Evolutionary conservation across 2,113 vertebrate species (phyloP).

Genomic region (Orcinus orca): DNA sequence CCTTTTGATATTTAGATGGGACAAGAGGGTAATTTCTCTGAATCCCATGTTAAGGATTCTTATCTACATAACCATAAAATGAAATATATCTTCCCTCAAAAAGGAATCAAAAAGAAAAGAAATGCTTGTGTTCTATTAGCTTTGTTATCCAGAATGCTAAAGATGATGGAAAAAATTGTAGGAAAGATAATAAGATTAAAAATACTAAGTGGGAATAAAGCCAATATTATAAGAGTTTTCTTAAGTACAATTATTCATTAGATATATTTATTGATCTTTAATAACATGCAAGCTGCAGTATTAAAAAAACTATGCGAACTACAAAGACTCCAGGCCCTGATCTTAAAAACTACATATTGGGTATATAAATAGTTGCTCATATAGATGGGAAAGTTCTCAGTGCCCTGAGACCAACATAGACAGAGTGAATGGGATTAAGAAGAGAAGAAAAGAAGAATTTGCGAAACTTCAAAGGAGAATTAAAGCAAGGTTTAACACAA

Average conservation of each 20-base stretch:
- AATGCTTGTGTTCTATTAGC: background rate
- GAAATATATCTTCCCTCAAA: background rate
- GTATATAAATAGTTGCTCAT: background rate
- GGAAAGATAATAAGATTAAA: background rate
- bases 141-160: background rate
- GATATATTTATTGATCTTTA: background rate
- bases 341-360: background rate
- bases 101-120: background rate
- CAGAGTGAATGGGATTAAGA: background rate
- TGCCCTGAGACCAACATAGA: background rate
- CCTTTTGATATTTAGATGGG: background rate
- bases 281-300: background rate
- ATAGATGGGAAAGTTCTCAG: background rate
- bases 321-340: background rate
- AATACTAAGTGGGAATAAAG: background rate
- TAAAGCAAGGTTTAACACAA: slow-evolving; percentile 9
- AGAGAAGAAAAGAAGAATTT: background rate
- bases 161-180: background rate
- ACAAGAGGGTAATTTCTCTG: background rate
- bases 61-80: background rate
- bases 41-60: background rate
- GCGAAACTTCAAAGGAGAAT: slow-evolving; percentile 18
- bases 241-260: background rate
- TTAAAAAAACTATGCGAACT: background rate
- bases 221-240: background rate